Conservation (phyloP, 2,113 vertebrate genomes). For the Isichthys henryi region DNA sequence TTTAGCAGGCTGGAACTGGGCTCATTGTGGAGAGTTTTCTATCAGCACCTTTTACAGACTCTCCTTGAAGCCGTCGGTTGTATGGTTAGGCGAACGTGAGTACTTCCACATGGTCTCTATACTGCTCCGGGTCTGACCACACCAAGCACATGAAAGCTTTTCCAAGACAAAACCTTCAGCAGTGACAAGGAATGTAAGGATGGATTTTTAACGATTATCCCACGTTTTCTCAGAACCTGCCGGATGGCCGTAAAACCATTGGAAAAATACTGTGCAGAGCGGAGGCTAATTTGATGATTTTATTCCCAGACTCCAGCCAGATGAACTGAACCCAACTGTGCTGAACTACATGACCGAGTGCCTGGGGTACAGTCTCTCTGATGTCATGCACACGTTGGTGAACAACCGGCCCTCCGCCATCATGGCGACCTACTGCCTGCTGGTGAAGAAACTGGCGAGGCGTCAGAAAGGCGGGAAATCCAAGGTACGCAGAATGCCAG, state of each 20-base stretch:
- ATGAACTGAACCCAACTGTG: conserved; percentile 62
- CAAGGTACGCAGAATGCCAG: conserved; percentile 49
- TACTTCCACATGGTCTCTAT: neutral
- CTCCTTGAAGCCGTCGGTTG: neutral
- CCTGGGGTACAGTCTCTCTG: conserved; percentile 57
- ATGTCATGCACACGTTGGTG: conserved; percentile 61
- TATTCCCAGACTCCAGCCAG: conserved; percentile 54
- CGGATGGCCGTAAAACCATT: conserved; percentile 25
- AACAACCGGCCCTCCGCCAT: conserved; percentile 67
- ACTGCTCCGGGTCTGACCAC: neutral
- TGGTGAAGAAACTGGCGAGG: conserved; percentile 65
- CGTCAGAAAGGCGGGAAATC: conserved; percentile 55
- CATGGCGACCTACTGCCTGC: conserved; percentile 68
- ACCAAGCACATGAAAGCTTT: neutral
- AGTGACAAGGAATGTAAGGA: neutral
- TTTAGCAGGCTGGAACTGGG: conserved; percentile 10
- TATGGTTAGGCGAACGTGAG: neutral
- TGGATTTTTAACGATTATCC: conserved; percentile 13
- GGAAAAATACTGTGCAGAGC: conserved; percentile 17
- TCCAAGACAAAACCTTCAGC: neutral
- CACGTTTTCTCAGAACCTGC: conserved; percentile 9
- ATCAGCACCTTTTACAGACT: conserved; percentile 23
- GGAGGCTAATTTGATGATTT: neutral
- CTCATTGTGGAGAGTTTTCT: neutral
- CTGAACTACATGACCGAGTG: conserved; percentile 65